Evolutionary conservation across 1,140 invertebrate genomes (phyloP), one percentile per base, ranked within the genome.

Genomic region (Daktulosphaira vitifoliae): DNA sequence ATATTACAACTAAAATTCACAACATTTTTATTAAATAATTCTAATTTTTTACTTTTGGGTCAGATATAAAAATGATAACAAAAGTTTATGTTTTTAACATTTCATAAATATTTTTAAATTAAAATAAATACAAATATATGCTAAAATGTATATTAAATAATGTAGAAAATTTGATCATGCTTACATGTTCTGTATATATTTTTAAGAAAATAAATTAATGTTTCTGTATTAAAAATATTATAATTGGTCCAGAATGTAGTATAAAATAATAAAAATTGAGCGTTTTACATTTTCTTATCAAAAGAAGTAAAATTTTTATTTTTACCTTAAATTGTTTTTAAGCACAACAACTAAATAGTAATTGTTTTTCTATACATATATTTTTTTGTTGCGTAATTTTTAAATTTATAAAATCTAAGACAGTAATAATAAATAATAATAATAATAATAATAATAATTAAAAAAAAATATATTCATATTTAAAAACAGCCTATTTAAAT

Each of bases 71-170:
- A 48, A 46, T 33, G 5, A 33, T 29, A 62, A 62, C 54, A 59
- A 23, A 59, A 22, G 44, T 46, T 62, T 33, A 11, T 33, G 29
- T 46, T 62, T 23, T 62, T 62, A 62, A 62, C 56, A 13, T 29
- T 62, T 62, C 29, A 62, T 62, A 62, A 62, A 62, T 62, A 62
- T 62, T 62, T 62, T 62, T 29, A 62, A 62, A 62, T 62, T 62
- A 62, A 62, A 62, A 62, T 62, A 62, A 62, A 62, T 62, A 62
- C 42, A 48, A 48, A 46, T 46, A 48, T 29, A 48, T 46, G 56
- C 26, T 46, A 62, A 62, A 62, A 51, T 26, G 16, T 26, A 6
- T 33, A 51, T 33, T 59, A 33, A 42, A 59, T 18, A 44, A 9
- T 25, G 42, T 8, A 20, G 39, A 59, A 59, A 44, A 44, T 26